Evolutionary conservation across 2,113 vertebrate species (phyloP).

Genomic region (Heterochromis multidens): DNA sequence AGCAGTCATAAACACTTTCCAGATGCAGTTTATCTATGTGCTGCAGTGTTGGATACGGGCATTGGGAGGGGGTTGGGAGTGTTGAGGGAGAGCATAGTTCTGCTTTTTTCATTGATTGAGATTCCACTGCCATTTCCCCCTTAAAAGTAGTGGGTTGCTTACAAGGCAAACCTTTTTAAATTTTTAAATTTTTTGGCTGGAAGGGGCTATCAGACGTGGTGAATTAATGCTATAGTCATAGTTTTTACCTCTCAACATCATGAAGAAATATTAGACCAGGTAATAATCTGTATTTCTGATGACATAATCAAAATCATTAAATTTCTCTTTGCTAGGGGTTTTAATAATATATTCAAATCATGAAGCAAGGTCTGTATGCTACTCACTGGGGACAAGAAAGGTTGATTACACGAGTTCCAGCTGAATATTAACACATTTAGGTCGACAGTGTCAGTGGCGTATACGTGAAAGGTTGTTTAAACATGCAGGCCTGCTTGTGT

Average conservation of each 20-base stretch:
- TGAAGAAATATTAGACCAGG: background rate
- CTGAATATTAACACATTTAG: background rate
- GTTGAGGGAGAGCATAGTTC: background rate
- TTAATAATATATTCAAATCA: background rate
- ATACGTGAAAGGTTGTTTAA: background rate
- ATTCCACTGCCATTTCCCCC: background rate
- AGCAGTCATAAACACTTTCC: conserved; percentile 14
- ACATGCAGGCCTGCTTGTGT: background rate
- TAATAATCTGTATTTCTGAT: background rate
- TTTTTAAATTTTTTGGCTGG: conserved; percentile 1
- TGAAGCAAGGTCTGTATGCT: background rate
- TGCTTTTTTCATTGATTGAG: conserved; percentile 8
- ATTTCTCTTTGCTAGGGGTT: background rate
- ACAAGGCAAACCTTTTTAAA: background rate
- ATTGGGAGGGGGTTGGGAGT: background rate
- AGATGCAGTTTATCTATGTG: conserved; percentile 32
- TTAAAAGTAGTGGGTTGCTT: conserved; percentile 11
- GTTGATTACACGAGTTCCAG: background rate
- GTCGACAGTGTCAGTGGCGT: background rate
- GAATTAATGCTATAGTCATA: background rate
- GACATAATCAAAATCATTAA: background rate
- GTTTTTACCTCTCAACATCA: background rate
- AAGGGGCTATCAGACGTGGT: background rate
- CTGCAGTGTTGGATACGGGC: conserved; percentile 1
- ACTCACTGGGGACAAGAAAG: conserved; percentile 1